Evolutionary conservation across 2,797 vertebrate genomes (phyloP).

Genomic region (Myotis vivesi): DNA sequence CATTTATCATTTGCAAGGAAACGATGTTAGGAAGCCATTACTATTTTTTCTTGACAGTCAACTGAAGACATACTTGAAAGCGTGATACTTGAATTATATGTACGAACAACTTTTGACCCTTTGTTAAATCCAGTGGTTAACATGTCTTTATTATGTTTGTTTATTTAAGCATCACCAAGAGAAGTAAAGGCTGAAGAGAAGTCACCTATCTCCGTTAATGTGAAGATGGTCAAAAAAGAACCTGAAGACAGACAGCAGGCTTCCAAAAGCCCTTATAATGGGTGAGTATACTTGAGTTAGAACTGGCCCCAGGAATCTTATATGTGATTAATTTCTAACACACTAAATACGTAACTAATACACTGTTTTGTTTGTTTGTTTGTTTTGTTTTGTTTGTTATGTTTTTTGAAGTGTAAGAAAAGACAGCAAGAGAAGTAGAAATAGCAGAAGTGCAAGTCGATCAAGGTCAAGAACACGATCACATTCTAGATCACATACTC

Average conservation of each 20-base stretch:
- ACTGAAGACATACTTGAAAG: neutral
- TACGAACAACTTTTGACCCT: neutral
- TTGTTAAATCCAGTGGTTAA: neutral
- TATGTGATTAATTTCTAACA: neutral
- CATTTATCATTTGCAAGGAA: neutral
- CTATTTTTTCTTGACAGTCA: neutral
- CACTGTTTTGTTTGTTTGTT: rapidly evolving
- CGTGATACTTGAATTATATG: neutral
- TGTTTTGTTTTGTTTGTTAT: neutral
- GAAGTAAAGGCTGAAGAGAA: conserved; percentile 94
- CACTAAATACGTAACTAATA: neutral
- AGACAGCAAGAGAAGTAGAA: conserved; percentile 94
- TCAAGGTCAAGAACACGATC: conserved; percentile 94
- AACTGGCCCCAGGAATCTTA: neutral
- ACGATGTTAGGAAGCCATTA: neutral
- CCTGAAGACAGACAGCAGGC: conserved; percentile 91
- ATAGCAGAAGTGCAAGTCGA: conserved; percentile 92
- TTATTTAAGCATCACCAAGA: conserved; percentile 89
- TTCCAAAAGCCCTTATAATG: conserved; percentile 97
- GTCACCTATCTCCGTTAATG: conserved; percentile 88
- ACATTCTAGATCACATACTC: conserved; percentile 92
- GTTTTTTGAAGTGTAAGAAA: conserved; percentile 89
- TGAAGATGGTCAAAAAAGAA: conserved; percentile 94
- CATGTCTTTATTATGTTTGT: neutral
- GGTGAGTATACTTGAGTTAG: conserved; percentile 85